Evolutionary conservation across 2,888 invertebrate genomes (phyloP).

Genomic region (Melanotus villosus): DNA sequence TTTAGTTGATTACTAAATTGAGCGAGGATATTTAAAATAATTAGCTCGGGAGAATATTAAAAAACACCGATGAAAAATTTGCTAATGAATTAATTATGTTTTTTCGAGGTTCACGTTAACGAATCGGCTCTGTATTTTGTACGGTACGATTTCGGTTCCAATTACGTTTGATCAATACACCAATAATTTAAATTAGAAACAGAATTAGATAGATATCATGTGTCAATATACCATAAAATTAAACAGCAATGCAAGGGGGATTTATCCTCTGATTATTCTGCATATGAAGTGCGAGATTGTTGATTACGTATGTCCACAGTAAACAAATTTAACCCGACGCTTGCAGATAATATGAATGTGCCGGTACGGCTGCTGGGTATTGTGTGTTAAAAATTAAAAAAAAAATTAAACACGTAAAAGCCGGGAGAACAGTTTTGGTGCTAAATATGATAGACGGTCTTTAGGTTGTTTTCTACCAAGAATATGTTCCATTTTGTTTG

Average conservation of each 20-base stretch:
- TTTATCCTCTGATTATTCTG: slow-evolving; percentile 17
- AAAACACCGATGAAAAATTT: too few species aligned
- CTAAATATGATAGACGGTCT: background rate
- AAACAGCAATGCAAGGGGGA: slow-evolving; percentile 24
- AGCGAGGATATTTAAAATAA: background rate
- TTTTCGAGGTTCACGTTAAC: too few species aligned
- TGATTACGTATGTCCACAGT: background rate
- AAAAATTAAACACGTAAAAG: background rate
- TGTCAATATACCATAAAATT: slow-evolving; percentile 36
- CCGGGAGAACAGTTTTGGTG: background rate
- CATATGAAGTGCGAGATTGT: background rate
- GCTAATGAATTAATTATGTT: too few species aligned
- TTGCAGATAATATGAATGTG: too few species aligned
- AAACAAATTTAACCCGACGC: background rate
- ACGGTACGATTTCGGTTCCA: background rate
- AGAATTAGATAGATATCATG: slow-evolving; percentile 28
- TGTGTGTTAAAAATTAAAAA: too few species aligned
- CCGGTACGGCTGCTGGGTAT: too few species aligned
- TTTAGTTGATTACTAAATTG: slow-evolving; percentile 15
- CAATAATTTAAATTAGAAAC: slow-evolving; percentile 21
- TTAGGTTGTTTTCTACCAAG: background rate
- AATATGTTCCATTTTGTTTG: slow-evolving; percentile 16
- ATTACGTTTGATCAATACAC: slow-evolving; percentile 5
- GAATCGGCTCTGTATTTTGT: too few species aligned
- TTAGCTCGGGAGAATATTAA: background rate